A percentile compares a stretch with the other conserved stretches of the same genome.
Conservation (phyloP, 2,888 invertebrate species). For the Mythimna loreyi region DNA sequence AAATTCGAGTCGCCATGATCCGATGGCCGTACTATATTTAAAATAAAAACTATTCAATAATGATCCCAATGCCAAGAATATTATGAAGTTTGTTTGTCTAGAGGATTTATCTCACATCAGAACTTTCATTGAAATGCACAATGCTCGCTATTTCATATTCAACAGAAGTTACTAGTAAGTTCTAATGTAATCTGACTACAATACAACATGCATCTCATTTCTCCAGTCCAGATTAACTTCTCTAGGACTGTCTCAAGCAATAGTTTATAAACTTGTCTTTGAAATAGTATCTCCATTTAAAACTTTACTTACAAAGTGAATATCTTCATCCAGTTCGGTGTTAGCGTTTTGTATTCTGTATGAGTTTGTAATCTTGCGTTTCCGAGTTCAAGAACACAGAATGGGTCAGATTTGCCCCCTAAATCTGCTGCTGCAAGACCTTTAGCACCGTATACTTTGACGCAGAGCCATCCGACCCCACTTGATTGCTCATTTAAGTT, state of each 20-base stretch:
- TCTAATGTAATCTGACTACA: conserved; percentile 9
- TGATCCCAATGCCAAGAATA: not conserved
- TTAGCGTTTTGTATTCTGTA: conserved; percentile 99
- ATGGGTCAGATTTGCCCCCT: conserved; percentile 99
- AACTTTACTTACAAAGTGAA: conserved; percentile 96
- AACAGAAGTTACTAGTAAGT: conserved; percentile 3
- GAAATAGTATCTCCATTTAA: not conserved
- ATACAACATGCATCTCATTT: conserved; percentile 15
- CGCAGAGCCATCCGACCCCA: conserved; percentile 98
- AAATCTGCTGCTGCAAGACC: conserved; percentile 98
- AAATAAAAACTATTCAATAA: no score
- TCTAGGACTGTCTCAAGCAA: conserved; percentile 2
- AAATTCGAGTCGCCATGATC: no score
- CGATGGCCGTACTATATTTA: no score
- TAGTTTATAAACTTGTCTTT: conserved; percentile 12
- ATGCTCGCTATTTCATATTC: not conserved
- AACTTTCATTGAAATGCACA: conserved; percentile 6
- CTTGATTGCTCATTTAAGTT: conserved; percentile 86
- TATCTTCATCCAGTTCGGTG: conserved; percentile 99
- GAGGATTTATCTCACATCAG: not conserved
- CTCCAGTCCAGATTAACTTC: conserved; percentile 15
- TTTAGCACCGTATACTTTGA: conserved; percentile 96
- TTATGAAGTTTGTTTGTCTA: not conserved
- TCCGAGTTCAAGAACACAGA: conserved; percentile 98
- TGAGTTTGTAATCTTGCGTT: conserved; percentile 99